Base-by-base conservation (phyloP, 2,888 invertebrate species). In the Callimorpha dominula region DNA sequence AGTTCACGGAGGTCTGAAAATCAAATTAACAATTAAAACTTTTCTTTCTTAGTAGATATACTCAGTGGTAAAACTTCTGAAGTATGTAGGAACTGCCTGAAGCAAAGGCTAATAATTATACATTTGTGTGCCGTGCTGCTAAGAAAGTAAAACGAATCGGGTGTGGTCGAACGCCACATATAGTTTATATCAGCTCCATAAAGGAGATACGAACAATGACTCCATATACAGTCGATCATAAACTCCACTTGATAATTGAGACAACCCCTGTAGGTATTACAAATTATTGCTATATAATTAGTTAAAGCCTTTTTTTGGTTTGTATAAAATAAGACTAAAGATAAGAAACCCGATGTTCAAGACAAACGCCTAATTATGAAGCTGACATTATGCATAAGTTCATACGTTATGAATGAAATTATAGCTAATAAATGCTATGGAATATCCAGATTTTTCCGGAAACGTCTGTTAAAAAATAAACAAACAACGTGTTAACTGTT, bases 171-270 rank as follows among this genome's bases (percentile, higher is more conserved):
- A 68, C 42, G 67, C 75, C 77, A 77, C 84, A 76, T 73, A 77
- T 77, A 83, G 77, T 78, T 78, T 81, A 79, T 74, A 52, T 71
- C 78, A 67, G 73, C 66, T 75, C 77, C 74, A 69, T 83, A 78
- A 83, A 79, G 75, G 72, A 79, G 84, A 84, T 82, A 81, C 74
- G 80, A 75, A 69, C 77, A 76, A 80, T 78, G 78, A 79, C 71
- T 68, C 85, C 85, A 63, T 81, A 78, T 80, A 81, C 62, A 78
- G 78, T 49, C 5, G 68, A 68, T 75, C 74, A 65, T 82, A 75
- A 78, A 68, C 50, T 62, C 71, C 67, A 75, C 65, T 73, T 72
- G 68, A 83, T 81, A 80, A 78, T 83, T 82, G 75, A 81, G 75
- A 80, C 49, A 74, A 73, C 79, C 78, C 68, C 72, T 74, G 76